Evolutionary conservation across 2,888 invertebrate species (phyloP).

Genomic region (Dorcus parallelipipedus): DNA sequence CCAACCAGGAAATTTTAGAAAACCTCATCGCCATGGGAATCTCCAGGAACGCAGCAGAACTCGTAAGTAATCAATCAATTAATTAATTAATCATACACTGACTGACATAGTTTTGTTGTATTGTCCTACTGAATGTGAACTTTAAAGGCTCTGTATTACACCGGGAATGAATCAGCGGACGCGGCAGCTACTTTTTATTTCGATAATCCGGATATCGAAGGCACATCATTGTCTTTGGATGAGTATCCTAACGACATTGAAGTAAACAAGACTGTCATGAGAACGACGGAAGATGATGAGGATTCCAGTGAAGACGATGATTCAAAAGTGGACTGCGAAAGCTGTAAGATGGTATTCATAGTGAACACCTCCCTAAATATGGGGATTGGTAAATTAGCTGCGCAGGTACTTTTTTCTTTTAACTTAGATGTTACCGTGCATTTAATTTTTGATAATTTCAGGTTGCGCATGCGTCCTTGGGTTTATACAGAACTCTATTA

Average conservation of each 20-base stretch:
- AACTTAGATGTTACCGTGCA: background rate
- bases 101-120: conserved; percentile 3
- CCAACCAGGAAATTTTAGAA: conserved; percentile 45
- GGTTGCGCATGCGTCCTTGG: conserved; percentile 59
- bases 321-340: conserved; percentile 37
- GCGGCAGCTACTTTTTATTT: conserved; percentile 55
- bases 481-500: conserved; percentile 52
- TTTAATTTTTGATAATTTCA: conserved; percentile 26
- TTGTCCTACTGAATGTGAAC: conserved; percentile 1
- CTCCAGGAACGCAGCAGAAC: conserved; percentile 44
- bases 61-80: conserved; percentile 33
- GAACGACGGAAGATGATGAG: conserved; percentile 10
- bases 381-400: conserved; percentile 60
- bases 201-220: conserved; percentile 47
- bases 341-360: conserved; percentile 63
- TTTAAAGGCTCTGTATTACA: conserved; percentile 53
- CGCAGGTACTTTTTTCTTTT: conserved; percentile 49
- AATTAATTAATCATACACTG: background rate
- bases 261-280: conserved; percentile 8
- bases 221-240: conserved; percentile 21
- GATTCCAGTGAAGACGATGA: conserved; percentile 18
- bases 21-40: conserved; percentile 50
- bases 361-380: conserved; percentile 59
- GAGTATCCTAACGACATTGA: conserved; percentile 27
- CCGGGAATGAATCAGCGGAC: conserved; percentile 55